Conservation (phyloP, 2,113 vertebrate genomes). For the Notiomystis cincta region DNA sequence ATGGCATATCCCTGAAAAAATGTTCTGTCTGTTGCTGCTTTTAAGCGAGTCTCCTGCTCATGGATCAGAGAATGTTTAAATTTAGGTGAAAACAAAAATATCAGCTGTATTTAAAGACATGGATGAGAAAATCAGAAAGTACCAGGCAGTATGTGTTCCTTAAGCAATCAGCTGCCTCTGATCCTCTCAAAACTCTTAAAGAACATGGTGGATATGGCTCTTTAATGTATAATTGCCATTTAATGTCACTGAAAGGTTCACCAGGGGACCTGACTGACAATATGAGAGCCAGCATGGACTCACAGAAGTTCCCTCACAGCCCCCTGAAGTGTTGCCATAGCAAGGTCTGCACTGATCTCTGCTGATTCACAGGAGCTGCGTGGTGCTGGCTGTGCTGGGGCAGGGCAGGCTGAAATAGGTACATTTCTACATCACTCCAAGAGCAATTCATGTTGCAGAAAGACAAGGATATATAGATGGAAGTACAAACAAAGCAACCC, state of each 20-base stretch:
- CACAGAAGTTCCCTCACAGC: not conserved
- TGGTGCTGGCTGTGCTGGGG: not conserved
- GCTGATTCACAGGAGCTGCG: not conserved
- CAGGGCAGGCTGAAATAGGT: not conserved
- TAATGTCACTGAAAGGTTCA: not conserved
- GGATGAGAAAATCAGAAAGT: slow-evolving; percentile 3
- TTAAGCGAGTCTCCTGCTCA: not conserved
- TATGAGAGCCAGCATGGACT: not conserved
- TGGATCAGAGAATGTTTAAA: slow-evolving; percentile 25
- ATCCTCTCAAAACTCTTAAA: not conserved
- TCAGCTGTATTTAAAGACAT: slow-evolving; percentile 9
- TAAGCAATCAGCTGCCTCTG: not conserved
- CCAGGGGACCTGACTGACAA: not conserved
- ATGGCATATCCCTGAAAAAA: not conserved
- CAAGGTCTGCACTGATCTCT: not conserved
- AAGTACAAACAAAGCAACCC: not conserved
- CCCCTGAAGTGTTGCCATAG: not conserved
- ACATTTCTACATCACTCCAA: not conserved
- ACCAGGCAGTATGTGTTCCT: not conserved
- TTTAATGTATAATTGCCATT: not conserved
- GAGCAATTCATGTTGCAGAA: not conserved
- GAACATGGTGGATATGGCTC: not conserved
- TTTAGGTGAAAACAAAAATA: slow-evolving; percentile 44
- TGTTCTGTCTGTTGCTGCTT: slow-evolving; percentile 30
- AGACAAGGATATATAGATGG: not conserved